Evolutionary conservation across 2,113 vertebrate species (phyloP), one percentile per base, ranked within the genome.

Genomic region (Blennius ocellaris): DNA sequence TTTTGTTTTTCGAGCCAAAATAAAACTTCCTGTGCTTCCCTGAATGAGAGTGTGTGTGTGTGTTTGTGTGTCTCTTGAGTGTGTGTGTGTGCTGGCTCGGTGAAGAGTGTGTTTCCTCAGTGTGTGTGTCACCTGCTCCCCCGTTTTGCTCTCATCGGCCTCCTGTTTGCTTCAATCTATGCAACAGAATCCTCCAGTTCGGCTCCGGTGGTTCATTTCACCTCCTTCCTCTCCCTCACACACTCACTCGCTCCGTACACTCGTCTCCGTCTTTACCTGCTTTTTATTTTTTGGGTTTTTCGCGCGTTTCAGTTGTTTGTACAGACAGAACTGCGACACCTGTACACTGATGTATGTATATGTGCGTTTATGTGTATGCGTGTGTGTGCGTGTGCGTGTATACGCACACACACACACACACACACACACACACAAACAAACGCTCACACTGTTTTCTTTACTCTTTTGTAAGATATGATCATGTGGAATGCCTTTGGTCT

Each of bases 401-500:
- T 74, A 66, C 49, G 65, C 82, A 78, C 78, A 78, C 79, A 63
- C 86, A 81, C 36, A 76, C 76, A 66, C 49, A 67, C 82, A 78
- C 78, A 78, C 79, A 63, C 86, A 82, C 54, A 16, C 66, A 14
- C 77, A 43, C 50, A 69, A 15, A 41, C 80, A 80, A 77, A 59
- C 82, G 77, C 45, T 36, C 66, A 11, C 76, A 21, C 47, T 81
- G 69, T 84, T 90, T 90, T 89, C 83, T 92, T 94, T 88, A 90
- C 80, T 92, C 87, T 92, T 94, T 93, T 94, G 93, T 93, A 93
- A 93, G 86, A 93, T 93, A 92, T 90, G 90, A 93, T 93, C 80
- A 82, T 93, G 92, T 94, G 92, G 93, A 94, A 94, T 94, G 94
- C 93, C 87, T 93, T 90, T 91, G 92, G 92, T 93, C 87, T 92